Evolutionary conservation across 2,113 vertebrate species (phyloP).

Genomic region (Ciconia stormi): DNA sequence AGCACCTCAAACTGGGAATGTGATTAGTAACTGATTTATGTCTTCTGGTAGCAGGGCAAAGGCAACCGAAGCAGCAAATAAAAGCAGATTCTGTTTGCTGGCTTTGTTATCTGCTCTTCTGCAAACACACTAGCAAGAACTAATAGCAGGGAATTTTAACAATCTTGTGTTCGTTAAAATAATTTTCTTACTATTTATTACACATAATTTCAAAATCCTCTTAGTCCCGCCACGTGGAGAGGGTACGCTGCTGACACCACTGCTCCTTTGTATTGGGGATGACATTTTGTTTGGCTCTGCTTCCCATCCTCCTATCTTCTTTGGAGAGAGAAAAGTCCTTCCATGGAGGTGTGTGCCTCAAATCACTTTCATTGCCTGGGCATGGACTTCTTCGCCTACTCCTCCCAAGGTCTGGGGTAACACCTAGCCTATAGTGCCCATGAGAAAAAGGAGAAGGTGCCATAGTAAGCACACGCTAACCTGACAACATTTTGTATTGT

Average conservation of each 20-base stretch:
- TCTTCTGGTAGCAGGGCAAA: background rate
- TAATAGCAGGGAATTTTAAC: background rate
- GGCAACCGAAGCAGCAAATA: background rate
- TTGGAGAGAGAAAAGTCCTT: background rate
- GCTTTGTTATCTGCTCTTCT: background rate
- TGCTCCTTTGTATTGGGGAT: background rate
- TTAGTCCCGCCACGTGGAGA: background rate
- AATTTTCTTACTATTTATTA: background rate
- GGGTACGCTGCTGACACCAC: background rate
- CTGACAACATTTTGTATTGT: background rate
- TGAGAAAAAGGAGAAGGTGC: background rate
- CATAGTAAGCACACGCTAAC: background rate
- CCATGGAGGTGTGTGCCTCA: background rate
- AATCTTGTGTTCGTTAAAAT: background rate
- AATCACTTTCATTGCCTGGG: background rate
- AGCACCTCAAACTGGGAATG: background rate
- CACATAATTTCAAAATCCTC: background rate
- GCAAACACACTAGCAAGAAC: background rate
- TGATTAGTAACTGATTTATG: constrained; percentile 34
- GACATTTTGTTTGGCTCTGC: background rate
- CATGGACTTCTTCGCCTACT: background rate
- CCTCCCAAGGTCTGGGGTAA: background rate
- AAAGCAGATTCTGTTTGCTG: background rate
- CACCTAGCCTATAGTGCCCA: background rate
- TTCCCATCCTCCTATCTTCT: background rate